Evolutionary conservation across 2,797 vertebrate species (phyloP).

Genomic region (Scomberomorus guttatus): DNA sequence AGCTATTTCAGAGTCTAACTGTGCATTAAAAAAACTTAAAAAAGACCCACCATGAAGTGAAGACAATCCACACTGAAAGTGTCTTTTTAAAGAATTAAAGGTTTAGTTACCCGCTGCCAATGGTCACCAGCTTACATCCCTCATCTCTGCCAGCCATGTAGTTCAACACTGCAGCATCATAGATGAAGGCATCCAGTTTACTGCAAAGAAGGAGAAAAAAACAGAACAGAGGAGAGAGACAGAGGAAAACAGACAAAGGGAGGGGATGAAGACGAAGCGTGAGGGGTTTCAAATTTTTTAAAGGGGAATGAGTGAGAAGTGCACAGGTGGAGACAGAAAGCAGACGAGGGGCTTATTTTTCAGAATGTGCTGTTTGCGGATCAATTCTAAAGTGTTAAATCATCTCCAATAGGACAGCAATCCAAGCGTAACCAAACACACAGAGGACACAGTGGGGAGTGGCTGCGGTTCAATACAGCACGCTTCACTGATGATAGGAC

Average conservation of each 20-base stretch:
- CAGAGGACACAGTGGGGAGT: constrained; percentile 63
- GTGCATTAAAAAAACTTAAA: not conserved
- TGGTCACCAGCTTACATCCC: constrained; percentile 98
- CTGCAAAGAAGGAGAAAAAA: constrained; percentile 79
- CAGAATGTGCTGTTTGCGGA: constrained; percentile 51
- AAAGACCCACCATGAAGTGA: not conserved
- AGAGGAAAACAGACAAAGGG: constrained; percentile 53
- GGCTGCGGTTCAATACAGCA: constrained; percentile 64
- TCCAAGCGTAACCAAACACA: constrained; percentile 62
- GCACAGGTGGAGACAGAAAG: constrained; percentile 43
- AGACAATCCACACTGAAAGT: constrained; percentile 19
- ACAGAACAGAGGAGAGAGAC: constrained; percentile 38
- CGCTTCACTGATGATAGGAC: constrained; percentile 61
- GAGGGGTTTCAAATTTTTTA: constrained; percentile 36
- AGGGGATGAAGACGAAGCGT: constrained; percentile 50
- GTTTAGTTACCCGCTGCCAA: constrained; percentile 92
- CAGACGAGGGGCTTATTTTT: constrained; percentile 39
- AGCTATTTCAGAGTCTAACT: not conserved
- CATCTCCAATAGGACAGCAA: constrained; percentile 62
- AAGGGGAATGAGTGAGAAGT: constrained; percentile 40
- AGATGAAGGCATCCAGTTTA: constrained; percentile 99
- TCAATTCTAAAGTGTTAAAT: constrained; percentile 71
- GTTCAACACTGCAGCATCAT: constrained; percentile 97
- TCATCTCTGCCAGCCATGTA: constrained; percentile 98
- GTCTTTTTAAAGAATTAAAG: constrained; percentile 26